phyloP scores from a whole-genome alignment of 1,140 invertebrate genomes.

The Meloidogyne chitwoodi region DNA sequence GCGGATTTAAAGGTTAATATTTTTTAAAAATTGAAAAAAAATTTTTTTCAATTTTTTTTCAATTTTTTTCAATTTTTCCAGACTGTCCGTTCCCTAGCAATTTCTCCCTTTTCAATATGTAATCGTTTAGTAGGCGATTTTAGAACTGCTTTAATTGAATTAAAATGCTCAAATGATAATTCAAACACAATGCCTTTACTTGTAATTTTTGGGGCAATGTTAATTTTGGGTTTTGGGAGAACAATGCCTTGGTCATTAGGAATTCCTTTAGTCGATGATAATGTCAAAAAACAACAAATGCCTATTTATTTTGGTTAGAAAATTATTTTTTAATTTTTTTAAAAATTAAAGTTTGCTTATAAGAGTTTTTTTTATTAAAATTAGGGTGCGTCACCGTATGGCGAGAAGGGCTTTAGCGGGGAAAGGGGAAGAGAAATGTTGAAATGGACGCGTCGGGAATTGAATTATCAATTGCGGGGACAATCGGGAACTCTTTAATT shows the following conservation, averaged over 20 bases:
- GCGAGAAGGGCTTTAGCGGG: too few relatives aligned
- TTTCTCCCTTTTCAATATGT: slow-evolving; percentile 51
- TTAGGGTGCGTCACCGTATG: too few relatives aligned
- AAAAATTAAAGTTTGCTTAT: too few relatives aligned
- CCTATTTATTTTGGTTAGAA: slow-evolving; percentile 55
- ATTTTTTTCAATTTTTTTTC: background rate
- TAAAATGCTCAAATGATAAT: slow-evolving; percentile 32
- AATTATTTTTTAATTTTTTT: background rate
- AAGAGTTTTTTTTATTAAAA: too few relatives aligned
- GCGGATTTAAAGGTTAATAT: slow-evolving; percentile 7
- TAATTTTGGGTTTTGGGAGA: slow-evolving; percentile 49
- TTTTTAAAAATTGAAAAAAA: background rate
- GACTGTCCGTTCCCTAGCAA: slow-evolving; percentile 23
- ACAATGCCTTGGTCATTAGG: slow-evolving; percentile 42
- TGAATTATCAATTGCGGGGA: too few relatives aligned
- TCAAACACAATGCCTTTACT: slow-evolving; percentile 49
- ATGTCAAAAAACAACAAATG: slow-evolving; percentile 53
- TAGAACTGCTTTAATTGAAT: slow-evolving; percentile 22
- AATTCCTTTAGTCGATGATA: slow-evolving; percentile 59
- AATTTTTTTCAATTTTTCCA: slow-evolving; percentile 2
- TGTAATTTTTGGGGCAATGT: slow-evolving; percentile 52
- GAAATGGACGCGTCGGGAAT: too few relatives aligned
- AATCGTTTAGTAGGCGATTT: slow-evolving; percentile 53
- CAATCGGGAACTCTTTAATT: too few relatives aligned
- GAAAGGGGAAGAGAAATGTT: too few relatives aligned